phyloP scores from a whole-genome alignment of 2,797 vertebrate genomes.

The Thunnus albacares region DNA sequence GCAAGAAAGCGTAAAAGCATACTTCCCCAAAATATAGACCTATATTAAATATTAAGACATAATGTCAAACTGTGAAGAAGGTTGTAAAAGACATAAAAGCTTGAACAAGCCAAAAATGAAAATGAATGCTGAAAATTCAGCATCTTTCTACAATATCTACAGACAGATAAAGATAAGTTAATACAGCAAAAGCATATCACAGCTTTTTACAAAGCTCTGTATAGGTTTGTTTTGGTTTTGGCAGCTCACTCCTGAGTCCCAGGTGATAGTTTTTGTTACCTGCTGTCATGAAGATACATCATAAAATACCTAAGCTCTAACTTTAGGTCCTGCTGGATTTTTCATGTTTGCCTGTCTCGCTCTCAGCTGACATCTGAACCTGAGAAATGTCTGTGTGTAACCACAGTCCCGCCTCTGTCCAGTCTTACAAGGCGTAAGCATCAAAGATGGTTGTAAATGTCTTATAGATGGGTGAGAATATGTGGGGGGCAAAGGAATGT shows the following conservation, averaged over 20 bases:
- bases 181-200: background rate
- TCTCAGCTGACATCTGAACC: slow-evolving; percentile 86
- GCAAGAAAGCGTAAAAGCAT: background rate
- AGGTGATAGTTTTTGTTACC: slow-evolving; percentile 82
- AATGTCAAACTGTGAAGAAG: background rate
- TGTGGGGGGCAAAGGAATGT: slow-evolving; percentile 86
- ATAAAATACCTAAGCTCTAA: slow-evolving; percentile 78
- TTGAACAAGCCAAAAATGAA: background rate
- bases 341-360: slow-evolving; percentile 86
- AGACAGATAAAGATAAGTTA: background rate
- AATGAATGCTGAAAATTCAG: background rate
- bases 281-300: slow-evolving; percentile 79
- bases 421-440: slow-evolving; percentile 81
- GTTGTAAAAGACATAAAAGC: background rate
- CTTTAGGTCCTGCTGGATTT: slow-evolving; percentile 80
- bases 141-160: background rate
- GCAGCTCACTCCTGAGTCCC: slow-evolving; percentile 61
- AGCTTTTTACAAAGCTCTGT: slow-evolving; percentile 14
- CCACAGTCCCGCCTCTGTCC: slow-evolving; percentile 77
- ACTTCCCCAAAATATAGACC: background rate
- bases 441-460: slow-evolving; percentile 90
- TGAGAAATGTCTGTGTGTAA: slow-evolving; percentile 87
- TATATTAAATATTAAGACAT: background rate
- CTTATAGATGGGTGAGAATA: slow-evolving; percentile 90
- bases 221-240: slow-evolving; percentile 67